Evolutionary conservation across 1,140 invertebrate genomes (phyloP), one percentile per base, ranked within the genome.

Genomic region (Nephila pilipes): DNA sequence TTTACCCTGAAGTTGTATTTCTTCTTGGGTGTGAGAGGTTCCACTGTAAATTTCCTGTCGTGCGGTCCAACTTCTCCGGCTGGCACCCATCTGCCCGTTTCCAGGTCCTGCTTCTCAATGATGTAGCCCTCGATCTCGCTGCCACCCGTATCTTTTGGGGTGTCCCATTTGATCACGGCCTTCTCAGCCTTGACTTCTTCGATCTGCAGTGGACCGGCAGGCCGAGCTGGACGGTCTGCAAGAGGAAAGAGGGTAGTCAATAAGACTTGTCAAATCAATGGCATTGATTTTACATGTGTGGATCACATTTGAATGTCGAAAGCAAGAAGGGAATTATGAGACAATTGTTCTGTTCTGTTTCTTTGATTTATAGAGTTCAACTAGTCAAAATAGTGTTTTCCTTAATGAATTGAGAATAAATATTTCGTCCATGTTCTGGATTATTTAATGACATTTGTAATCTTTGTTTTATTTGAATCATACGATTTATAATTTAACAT

Each of bases 1-100:
- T 98, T 99, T 0, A 99, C 99, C 79, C 99, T 97, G 96, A 99
- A 99, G 96, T 99, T 99, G 96, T 99, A 99, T 94, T 98, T 99
- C 96, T 99, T n/a, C 94, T 99, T 99, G 0, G 98, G 98, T 18
- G 98, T 98, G 0, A 99, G 96, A 54, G 98, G 98, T 95, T 98
- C 97, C 94, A 99, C 98, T 1, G 97, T 98, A 95, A 98, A 99
- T 25, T 97, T 97, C 57, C 97, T 97, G 54, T 98, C 97, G 80
- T 97, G 96, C 1, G 98, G 97, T n/a, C 97, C 97, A 90, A 95
- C 94, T 96, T 99, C 98, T 89, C 98, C 98, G 79, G 98, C 98
- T 57, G 98, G n/a, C n/a, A n/a, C n/a, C 98, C 98, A 99, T 94
- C 98, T 96, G 36, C 98, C 98, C 46, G 98, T 98, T 80, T 99